Conservation (phyloP, 2,888 invertebrate species). For the Plebejus anna region DNA sequence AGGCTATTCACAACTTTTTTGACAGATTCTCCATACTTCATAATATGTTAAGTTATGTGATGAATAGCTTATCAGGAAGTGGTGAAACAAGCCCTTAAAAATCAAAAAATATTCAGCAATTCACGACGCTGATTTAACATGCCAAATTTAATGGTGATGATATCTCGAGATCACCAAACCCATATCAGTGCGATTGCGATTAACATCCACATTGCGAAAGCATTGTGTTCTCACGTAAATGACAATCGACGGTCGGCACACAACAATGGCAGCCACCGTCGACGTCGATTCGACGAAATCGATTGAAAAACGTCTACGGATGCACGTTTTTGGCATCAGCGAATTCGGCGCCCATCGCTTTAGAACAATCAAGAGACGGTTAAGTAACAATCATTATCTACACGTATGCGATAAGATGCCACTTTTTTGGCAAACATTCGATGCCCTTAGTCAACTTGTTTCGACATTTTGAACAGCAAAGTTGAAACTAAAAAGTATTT, state of each 20-base stretch:
- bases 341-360: constrained; percentile 65
- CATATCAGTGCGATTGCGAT: constrained; percentile 45
- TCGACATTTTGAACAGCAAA: too few relatives aligned
- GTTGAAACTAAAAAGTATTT: too few relatives aligned
- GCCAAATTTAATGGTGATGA: not conserved
- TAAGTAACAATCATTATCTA: constrained; percentile 42
- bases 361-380: constrained; percentile 44
- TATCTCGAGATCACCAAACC: constrained; percentile 3
- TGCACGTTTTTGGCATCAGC: constrained; percentile 78
- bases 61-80: too few relatives aligned
- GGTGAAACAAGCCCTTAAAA: too few relatives aligned
- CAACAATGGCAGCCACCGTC: constrained; percentile 77
- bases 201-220: constrained; percentile 63
- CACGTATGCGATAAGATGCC: constrained; percentile 36
- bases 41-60: too few relatives aligned
- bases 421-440: constrained; percentile 23
- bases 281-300: constrained; percentile 72
- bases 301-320: constrained; percentile 75
- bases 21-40: too few relatives aligned
- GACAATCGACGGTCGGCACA: constrained; percentile 62
- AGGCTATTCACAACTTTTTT: too few relatives aligned
- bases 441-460: not conserved
- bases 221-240: constrained; percentile 76
- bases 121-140: not conserved
- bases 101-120: too few relatives aligned